Percentiles rank a stretch among this genome's conserved stretches.
Conservation (phyloP, 2,797 vertebrate species). For the Scolopax bukidnonensis region DNA sequence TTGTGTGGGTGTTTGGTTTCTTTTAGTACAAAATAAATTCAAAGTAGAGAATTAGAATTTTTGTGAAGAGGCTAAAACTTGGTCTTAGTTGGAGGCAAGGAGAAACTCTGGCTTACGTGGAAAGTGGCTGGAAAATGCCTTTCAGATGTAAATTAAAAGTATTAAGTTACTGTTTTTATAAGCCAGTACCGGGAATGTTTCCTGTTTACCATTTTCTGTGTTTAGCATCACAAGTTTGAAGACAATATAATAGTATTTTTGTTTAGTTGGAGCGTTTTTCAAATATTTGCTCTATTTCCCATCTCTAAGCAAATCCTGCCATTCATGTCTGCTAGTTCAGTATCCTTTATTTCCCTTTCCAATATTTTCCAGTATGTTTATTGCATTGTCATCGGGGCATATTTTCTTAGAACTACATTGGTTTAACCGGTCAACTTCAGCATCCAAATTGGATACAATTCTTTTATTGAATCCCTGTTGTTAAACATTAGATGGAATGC, state of each 20-base stretch:
- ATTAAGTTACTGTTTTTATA: background rate
- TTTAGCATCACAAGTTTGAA: background rate
- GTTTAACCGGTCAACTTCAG: background rate
- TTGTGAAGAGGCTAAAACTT: background rate
- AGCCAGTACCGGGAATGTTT: background rate
- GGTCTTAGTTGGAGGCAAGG: background rate
- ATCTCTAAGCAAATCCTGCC: background rate
- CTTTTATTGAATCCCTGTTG: constrained; percentile 12
- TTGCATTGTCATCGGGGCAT: background rate
- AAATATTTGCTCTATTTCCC: background rate
- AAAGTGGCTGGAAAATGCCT: background rate
- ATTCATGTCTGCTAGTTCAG: background rate
- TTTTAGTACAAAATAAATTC: background rate
- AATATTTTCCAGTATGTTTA: background rate
- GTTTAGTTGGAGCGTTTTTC: background rate
- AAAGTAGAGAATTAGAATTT: background rate
- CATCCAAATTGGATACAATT: background rate
- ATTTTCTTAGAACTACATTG: background rate
- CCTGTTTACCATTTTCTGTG: background rate
- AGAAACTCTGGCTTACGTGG: background rate
- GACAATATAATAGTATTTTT: background rate
- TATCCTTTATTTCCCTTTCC: background rate
- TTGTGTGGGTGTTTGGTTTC: background rate
- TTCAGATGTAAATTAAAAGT: background rate
- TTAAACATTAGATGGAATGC: background rate